A percentile compares a stretch with the other conserved stretches of the same genome.
Evolutionary conservation across 2,888 invertebrate species (phyloP).

Genomic region (Anagyrus pseudococci): DNA sequence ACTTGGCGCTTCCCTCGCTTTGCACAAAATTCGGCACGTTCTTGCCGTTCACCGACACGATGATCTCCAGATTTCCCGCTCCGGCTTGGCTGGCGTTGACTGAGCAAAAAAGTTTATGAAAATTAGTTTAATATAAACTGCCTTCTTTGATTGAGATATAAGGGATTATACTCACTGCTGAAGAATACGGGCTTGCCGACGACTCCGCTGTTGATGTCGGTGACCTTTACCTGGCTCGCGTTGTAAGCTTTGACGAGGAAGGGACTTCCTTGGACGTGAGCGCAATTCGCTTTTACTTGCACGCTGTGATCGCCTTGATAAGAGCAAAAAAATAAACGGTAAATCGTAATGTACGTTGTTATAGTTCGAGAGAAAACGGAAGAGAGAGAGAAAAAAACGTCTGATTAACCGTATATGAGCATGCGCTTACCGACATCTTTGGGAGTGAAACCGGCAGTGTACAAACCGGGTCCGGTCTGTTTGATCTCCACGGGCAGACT

Average conservation of each 20-base stretch:
- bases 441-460: constrained; percentile 87
- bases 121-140: too few species aligned
- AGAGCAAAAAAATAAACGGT: neutral
- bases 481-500: constrained; percentile 82
- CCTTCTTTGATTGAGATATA: neutral
- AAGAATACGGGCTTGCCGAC: constrained; percentile 94
- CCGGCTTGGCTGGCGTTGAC: constrained; percentile 95
- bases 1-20: constrained; percentile 95
- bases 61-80: constrained; percentile 96
- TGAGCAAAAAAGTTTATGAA: constrained; percentile 53
- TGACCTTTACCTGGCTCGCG: constrained; percentile 91
- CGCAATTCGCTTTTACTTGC: constrained; percentile 75
- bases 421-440: constrained; percentile 78
- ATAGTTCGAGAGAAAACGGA: neutral
- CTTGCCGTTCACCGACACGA: constrained; percentile 93
- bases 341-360: neutral
- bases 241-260: constrained; percentile 96
- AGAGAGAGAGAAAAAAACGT: too few species aligned
- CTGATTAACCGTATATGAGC: too few species aligned
- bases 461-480: constrained; percentile 78
- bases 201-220: constrained; percentile 88
- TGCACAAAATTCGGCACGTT: constrained; percentile 99
- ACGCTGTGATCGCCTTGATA: constrained; percentile 82
- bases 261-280: constrained; percentile 93
- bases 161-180: constrained; percentile 73